Evolutionary conservation across 2,797 vertebrate species (phyloP), one percentile per base, ranked within the genome.

Genomic region (Hephaestus fuliginosus): DNA sequence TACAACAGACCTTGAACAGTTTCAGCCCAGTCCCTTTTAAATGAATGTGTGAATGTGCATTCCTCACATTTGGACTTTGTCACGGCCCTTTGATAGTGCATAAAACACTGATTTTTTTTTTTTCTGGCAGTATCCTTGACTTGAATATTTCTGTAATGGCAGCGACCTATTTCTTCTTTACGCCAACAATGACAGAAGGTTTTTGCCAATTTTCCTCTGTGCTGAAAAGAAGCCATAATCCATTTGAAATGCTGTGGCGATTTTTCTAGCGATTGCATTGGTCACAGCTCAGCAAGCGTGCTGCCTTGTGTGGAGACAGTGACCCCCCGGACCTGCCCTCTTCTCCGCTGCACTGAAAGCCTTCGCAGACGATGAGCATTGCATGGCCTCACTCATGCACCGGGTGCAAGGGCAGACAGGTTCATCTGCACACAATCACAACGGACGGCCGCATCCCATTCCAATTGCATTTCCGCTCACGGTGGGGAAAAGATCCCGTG

Each of bases 401-500:
- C 3, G 74, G 84, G 80, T 20, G 73, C 87, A 60, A 83, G 90
- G 90, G 82, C 91, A 87, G 80, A 87, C 86, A 51, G 89, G 90
- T 93, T 93, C 91, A 83, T 90, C 90, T 70, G 85, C 84, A 89
- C 87, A 75, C 89, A 90, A 90, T 93, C 91, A 90, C 80, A 79
- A 85, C 75, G 80, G 89, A 89, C 84, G 80, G 89, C 87, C 72
- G 70, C 88, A 85, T 93, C 90, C 87, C 91, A 85, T 89, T 90
- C 88, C 90, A 87, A 92, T 87, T 81, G 90, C 84, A 81, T 91
- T 90, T 88, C 86, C 69, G 56, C 90, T 90, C 80, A 58, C 62
- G 55, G 25, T 25, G 25, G 36, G 41, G 25, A 63, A 28, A 33
- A 52, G 86, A 83, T 86, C 87, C 84, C 73, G 15, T 33, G 82